These are phyloP conservation scores for Clarias fuscus DNA, from an alignment of 2,797 vertebrate species.

Conservation along the genomic window DNA sequence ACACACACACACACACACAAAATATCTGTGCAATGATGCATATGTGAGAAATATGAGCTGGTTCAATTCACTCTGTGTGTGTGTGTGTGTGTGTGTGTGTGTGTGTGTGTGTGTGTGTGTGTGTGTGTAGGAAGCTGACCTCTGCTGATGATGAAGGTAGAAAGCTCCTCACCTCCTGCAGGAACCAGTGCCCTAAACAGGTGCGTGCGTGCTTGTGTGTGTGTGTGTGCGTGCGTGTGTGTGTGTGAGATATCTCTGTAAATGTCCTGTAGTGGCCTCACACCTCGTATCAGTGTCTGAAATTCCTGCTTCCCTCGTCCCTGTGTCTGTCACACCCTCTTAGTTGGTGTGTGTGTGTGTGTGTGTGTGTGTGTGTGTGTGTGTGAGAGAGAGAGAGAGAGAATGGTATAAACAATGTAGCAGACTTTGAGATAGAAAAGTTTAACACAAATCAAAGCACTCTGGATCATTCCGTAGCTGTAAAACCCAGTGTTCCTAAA, in stretches of 20 bases:
- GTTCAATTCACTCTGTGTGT: too few species aligned
- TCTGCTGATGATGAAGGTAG: constrained; percentile 71
- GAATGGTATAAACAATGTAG: not conserved
- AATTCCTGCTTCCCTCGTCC: not conserved
- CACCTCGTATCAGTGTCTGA: not conserved
- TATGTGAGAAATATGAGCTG: too few species aligned
- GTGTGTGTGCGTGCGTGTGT: constrained; percentile 46
- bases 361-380: not conserved
- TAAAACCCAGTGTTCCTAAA: constrained; percentile 8
- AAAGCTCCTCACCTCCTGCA: constrained; percentile 77
- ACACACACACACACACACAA: too few species aligned
- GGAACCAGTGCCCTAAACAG: constrained; percentile 87
- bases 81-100: too few species aligned
- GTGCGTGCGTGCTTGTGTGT: constrained; percentile 48
- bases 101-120: not conserved
- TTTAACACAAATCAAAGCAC: not conserved
- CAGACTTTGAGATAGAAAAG: not conserved
- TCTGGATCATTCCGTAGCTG: not conserved
- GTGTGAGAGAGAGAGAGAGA: not conserved
- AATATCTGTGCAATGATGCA: too few species aligned
- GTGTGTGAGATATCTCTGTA: not conserved
- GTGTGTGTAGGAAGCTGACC: constrained; percentile 75
- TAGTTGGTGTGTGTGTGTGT: not conserved
- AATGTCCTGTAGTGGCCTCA: not conserved
- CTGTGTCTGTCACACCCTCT: not conserved